phyloP scores from a whole-genome alignment of 2,797 vertebrate species.

The Eupleurogrammus muticus region DNA sequence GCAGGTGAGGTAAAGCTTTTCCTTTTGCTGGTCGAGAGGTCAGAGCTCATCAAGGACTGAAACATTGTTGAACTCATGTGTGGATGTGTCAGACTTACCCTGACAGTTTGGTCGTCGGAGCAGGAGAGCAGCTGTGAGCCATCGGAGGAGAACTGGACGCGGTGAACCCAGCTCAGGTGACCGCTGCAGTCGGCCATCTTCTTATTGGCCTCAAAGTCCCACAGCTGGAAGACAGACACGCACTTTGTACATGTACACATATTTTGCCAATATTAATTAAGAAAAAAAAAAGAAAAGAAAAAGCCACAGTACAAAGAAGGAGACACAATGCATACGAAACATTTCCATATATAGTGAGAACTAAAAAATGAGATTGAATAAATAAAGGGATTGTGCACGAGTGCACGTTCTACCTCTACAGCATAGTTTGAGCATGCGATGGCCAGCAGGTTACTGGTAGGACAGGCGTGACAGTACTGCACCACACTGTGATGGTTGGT shows the following conservation, averaged over 20 bases:
- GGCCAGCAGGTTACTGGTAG: constrained; percentile 89
- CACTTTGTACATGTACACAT: not conserved
- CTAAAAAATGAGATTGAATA: not conserved
- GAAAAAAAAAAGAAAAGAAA: too few species aligned
- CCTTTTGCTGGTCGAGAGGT: not conserved
- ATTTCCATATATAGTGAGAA: not conserved
- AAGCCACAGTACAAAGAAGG: too few species aligned
- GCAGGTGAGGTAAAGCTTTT: not conserved
- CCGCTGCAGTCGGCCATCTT: constrained; percentile 95
- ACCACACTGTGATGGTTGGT: constrained; percentile 88
- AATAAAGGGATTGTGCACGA: not conserved
- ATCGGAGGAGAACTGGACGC: constrained; percentile 92
- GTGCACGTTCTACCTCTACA: constrained; percentile 87
- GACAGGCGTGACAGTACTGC: constrained; percentile 92
- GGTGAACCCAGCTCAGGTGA: constrained; percentile 96
- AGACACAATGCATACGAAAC: too few species aligned
- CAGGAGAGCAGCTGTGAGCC: constrained; percentile 94
- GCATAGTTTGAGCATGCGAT: constrained; percentile 93
- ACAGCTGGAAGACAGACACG: constrained; percentile 84
- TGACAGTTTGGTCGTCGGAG: constrained; percentile 95
- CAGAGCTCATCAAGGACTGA: constrained; percentile 10
- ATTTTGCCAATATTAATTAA: not conserved
- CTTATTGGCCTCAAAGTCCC: constrained; percentile 88
- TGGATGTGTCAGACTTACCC: constrained; percentile 80
- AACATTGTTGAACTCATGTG: not conserved